phyloP scores from a whole-genome alignment of 1,140 invertebrate genomes.

The Globodera ellingtonae region DNA sequence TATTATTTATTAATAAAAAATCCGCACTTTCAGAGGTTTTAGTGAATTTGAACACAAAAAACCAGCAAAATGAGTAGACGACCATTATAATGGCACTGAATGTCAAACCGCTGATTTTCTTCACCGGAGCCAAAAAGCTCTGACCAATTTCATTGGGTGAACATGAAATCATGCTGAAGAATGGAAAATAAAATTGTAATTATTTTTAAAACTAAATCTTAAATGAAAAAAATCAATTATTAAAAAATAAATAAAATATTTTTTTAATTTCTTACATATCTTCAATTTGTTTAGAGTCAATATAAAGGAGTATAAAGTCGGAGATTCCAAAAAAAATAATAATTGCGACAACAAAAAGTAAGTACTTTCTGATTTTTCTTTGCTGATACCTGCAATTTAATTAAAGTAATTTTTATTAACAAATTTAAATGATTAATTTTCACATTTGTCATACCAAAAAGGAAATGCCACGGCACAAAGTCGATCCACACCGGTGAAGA shows the following conservation, averaged over 20 bases:
- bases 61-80: not conserved
- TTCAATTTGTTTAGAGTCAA: not conserved
- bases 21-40: not conserved
- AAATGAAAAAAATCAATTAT: not conserved
- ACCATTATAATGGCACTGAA: not conserved
- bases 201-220: too few species aligned
- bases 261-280: not conserved
- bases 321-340: not conserved
- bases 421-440: not conserved
- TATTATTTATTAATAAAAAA: too few species aligned
- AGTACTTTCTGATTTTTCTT: not conserved
- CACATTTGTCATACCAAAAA: not conserved
- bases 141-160: slow-evolving; percentile 1
- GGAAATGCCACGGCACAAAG: not conserved
- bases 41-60: not conserved
- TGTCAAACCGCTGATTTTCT: not conserved
- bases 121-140: not conserved
- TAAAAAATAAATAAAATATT: not conserved
- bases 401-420: too few species aligned
- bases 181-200: not conserved
- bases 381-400: not conserved
- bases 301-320: not conserved
- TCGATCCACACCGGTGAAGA: not conserved
- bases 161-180: not conserved
- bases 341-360: not conserved